Conservation (phyloP, 2,113 vertebrate genomes). For the Heterotilapia buettikoferi region DNA sequence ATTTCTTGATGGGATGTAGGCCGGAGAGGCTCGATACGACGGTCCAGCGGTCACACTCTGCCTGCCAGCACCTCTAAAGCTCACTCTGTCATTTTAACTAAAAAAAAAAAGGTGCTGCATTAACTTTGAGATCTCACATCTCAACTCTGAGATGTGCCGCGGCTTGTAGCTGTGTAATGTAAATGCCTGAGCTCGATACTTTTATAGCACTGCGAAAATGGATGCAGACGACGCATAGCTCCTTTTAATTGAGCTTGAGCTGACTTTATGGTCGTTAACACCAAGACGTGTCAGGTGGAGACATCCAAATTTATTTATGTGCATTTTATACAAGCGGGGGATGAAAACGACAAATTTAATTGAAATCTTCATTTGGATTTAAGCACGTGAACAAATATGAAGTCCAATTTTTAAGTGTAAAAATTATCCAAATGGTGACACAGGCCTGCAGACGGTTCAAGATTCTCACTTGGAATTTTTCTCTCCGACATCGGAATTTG, state of each 20-base stretch:
- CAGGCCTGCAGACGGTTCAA: neutral
- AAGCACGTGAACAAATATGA: too few species aligned
- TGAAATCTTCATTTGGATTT: neutral
- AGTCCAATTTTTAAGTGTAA: neutral
- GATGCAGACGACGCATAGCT: neutral
- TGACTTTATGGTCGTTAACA: neutral
- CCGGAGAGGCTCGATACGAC: neutral
- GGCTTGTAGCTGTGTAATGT: neutral
- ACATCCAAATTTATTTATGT: neutral
- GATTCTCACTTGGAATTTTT: neutral
- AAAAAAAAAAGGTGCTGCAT: neutral
- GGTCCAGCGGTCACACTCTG: neutral
- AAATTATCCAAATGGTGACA: neutral
- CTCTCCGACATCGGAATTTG: neutral
- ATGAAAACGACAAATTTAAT: neutral
- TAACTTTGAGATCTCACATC: neutral
- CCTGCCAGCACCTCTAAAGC: neutral
- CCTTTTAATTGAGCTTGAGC: neutral
- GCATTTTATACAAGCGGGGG: neutral
- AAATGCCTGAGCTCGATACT: neutral
- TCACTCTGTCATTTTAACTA: neutral
- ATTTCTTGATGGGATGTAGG: neutral
- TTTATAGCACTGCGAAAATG: neutral
- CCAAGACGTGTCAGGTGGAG: neutral
- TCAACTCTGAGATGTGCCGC: neutral